These are phyloP conservation scores for Pachymerium ferrugineum DNA, from an alignment of 2,888 invertebrate genomes.

Conservation along the genomic window DNA sequence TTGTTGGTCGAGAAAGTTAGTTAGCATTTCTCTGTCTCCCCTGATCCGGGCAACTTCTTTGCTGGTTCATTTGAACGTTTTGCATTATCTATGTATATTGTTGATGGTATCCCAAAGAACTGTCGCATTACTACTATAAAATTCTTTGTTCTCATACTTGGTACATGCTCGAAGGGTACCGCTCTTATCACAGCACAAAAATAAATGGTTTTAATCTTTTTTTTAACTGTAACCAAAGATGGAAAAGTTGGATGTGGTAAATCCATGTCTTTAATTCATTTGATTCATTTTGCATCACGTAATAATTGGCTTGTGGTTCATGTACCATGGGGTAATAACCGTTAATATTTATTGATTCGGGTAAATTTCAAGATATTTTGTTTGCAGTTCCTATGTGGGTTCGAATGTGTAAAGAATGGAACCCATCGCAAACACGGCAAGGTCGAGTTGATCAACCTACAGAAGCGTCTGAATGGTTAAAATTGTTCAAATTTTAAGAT, in stretches of 20 bases:
- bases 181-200: neutral
- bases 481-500: slow-evolving; percentile 76
- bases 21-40: too few relatives aligned
- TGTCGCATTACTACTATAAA: slow-evolving; percentile 27
- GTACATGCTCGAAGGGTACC: slow-evolving; percentile 31
- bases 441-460: slow-evolving; percentile 76
- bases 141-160: neutral
- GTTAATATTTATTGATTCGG: neutral
- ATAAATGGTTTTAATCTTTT: too few relatives aligned
- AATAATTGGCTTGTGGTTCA: neutral
- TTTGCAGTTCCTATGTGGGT: slow-evolving; percentile 68
- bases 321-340: neutral
- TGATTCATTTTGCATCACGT: neutral
- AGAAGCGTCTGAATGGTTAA: slow-evolving; percentile 77
- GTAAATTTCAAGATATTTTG: neutral
- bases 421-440: slow-evolving; percentile 62
- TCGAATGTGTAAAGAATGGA: slow-evolving; percentile 64
- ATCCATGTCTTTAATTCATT: neutral
- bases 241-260: neutral
- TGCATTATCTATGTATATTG: neutral
- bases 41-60: slow-evolving; percentile 31
- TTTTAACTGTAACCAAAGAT: neutral
- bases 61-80: slow-evolving; percentile 30
- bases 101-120: too few relatives aligned
- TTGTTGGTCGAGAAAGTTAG: too few relatives aligned